phyloP scores from a whole-genome alignment of 2,888 invertebrate species.

The Nomada fucata region DNA sequence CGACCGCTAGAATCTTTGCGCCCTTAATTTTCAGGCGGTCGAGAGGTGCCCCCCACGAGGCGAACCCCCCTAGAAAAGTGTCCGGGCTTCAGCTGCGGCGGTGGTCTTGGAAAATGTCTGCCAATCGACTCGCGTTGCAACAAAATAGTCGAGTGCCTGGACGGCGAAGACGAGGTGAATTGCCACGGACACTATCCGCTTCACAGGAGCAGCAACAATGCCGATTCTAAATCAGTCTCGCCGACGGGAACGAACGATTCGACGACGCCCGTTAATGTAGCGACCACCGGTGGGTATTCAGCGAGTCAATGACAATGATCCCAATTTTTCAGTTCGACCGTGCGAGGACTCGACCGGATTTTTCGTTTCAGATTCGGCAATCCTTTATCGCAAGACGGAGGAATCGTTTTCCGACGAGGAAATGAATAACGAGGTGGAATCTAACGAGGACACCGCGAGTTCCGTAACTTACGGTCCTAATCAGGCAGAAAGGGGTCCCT shows the following conservation, averaged over 20 bases:
- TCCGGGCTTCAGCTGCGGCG: constrained; percentile 90
- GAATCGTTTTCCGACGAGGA: not conserved
- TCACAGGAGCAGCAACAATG: not conserved
- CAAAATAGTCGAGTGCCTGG: constrained; percentile 90
- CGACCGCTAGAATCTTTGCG: too few relatives aligned
- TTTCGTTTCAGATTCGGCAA: not conserved
- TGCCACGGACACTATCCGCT: constrained; percentile 83
- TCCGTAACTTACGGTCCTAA: not conserved
- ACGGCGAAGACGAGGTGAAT: constrained; percentile 92
- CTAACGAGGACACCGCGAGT: not conserved
- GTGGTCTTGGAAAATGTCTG: constrained; percentile 89
- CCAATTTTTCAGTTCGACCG: not conserved
- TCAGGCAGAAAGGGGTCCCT: not conserved
- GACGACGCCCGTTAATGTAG: not conserved
- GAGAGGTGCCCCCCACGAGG: not conserved
- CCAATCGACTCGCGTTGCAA: constrained; percentile 89
- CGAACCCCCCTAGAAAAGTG: constrained; percentile 87
- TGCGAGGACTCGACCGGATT: too few relatives aligned
- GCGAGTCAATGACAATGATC: not conserved
- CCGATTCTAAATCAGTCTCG: not conserved
- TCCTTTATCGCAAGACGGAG: not conserved
- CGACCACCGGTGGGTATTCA: not conserved
- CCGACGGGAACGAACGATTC: not conserved
- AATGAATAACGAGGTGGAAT: too few relatives aligned
- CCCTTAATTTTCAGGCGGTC: constrained; percentile 16